Evolutionary conservation across 1,140 invertebrate genomes (phyloP), one percentile per base, ranked within the genome.

Genomic region (Pseudomyrmex concolor): DNA sequence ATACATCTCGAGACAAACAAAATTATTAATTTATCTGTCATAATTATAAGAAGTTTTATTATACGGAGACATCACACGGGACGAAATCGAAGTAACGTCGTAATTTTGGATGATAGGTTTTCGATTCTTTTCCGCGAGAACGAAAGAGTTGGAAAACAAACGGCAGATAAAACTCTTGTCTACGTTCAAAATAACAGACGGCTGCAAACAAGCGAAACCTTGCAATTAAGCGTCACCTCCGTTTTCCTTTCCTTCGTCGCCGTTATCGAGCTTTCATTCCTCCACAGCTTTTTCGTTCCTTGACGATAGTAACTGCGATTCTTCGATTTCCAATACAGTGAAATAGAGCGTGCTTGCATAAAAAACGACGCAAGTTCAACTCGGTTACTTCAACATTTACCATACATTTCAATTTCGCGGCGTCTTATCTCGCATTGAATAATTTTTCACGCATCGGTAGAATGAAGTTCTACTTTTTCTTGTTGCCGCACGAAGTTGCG

Each of bases 241-340:
- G 43, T 54, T 64, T 64, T 71, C 50, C 19, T 76, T 66, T 25
- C 25, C 25, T 4, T 7, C 43, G 15, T 8, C n/a, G 55, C n/a
- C 55, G 19, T 9, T 34, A 51, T 73, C 78, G 59, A 74, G 57
- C 17, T 63, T 74, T 82, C 25, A 73, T 63, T 74, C 51, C 25
- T 82, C 12, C 45, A 1, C n/a, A 76, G 48, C 62, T 45, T 34
- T 34, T 34, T 34, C 73, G 25, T 63, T 74, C 15, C 59, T 82
- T 63, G 59, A n/a, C 54, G 15, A 34, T 34, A 34, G 45, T 59
- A 57, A 70, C 51, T 48, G 64, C 64, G 55, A 80, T 80, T 71
- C 76, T 80, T 80, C 76, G 76, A 80, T 80, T 80, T 80, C 76
- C 76, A 34, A 80, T 80, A 71, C 15, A 70, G 76, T 71, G 64